phyloP scores from a whole-genome alignment of 1,140 invertebrate species.

The Drosophila asahinai region DNA sequence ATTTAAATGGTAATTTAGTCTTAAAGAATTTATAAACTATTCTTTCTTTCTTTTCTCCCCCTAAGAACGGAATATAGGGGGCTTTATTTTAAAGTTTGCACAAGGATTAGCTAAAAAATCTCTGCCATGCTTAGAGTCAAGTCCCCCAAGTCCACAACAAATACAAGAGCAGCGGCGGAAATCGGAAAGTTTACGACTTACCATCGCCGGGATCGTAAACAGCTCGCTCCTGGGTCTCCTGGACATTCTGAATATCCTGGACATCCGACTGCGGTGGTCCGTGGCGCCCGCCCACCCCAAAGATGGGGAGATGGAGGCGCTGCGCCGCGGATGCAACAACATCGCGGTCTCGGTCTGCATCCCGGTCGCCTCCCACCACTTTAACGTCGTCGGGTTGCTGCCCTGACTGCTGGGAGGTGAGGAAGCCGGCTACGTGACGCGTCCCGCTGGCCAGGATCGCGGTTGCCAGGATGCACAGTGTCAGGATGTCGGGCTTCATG shows the following conservation, averaged over 20 bases:
- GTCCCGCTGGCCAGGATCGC: constrained; percentile 71
- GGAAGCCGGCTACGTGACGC: constrained; percentile 64
- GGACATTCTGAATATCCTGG: constrained; percentile 56
- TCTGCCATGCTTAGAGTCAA: neutral
- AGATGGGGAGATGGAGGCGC: constrained; percentile 19
- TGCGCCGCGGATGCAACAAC: constrained; percentile 19
- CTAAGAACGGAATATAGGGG: too few species aligned
- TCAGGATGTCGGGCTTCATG: constrained; percentile 66
- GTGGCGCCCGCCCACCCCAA: constrained; percentile 14
- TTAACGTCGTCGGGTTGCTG: neutral
- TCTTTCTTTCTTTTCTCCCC: too few species aligned
- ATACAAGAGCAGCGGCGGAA: constrained; percentile 29
- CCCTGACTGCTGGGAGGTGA: constrained; percentile 41
- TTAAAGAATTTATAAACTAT: too few species aligned
- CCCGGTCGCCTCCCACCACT: neutral
- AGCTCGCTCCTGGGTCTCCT: constrained; percentile 67
- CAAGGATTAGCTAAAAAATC: constrained; percentile 13
- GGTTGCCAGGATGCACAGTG: constrained; percentile 68
- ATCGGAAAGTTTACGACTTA: constrained; percentile 69
- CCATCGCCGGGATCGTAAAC: constrained; percentile 85
- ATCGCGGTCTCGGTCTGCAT: constrained; percentile 1
- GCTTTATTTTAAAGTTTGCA: neutral
- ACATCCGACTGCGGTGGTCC: constrained; percentile 38
- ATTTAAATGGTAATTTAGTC: neutral
- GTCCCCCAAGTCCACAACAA: constrained; percentile 6